Conservation (phyloP, 2,113 vertebrate species). For the Chaetodon trifascialis region DNA sequence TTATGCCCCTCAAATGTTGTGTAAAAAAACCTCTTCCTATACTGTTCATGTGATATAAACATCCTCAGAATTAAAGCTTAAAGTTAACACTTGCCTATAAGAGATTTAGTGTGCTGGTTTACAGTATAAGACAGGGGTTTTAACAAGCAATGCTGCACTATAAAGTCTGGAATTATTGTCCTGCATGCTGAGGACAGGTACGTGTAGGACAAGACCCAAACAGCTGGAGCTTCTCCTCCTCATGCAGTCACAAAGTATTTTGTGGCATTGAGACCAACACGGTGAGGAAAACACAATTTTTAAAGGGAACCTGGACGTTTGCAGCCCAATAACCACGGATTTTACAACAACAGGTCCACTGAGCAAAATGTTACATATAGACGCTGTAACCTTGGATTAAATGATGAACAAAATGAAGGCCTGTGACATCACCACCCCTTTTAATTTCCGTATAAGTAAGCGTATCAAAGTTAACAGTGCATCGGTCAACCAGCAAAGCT, state of each 20-base stretch:
- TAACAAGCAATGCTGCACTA: neutral
- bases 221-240: neutral
- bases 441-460: conserved; percentile 48
- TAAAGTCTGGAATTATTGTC: conserved; percentile 8
- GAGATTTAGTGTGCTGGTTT: neutral
- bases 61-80: neutral
- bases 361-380: conserved; percentile 8
- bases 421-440: conserved; percentile 33
- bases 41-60: neutral
- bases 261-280: neutral
- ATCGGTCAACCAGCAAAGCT: conserved; percentile 29
- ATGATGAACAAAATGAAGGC: conserved; percentile 32
- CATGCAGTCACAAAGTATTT: neutral
- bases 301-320: conserved; percentile 4
- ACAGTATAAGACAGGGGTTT: neutral
- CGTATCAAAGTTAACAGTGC: conserved; percentile 57
- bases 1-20: neutral
- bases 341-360: neutral
- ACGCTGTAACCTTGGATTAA: conserved; percentile 36
- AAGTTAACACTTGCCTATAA: neutral
- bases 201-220: conserved; percentile 7
- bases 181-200: neutral
- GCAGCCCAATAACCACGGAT: neutral
- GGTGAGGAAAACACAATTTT: neutral
- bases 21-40: neutral